These are phyloP conservation scores for Pristiophorus japonicus DNA, from an alignment of 2,113 vertebrate genomes.

Conservation along the genomic window DNA sequence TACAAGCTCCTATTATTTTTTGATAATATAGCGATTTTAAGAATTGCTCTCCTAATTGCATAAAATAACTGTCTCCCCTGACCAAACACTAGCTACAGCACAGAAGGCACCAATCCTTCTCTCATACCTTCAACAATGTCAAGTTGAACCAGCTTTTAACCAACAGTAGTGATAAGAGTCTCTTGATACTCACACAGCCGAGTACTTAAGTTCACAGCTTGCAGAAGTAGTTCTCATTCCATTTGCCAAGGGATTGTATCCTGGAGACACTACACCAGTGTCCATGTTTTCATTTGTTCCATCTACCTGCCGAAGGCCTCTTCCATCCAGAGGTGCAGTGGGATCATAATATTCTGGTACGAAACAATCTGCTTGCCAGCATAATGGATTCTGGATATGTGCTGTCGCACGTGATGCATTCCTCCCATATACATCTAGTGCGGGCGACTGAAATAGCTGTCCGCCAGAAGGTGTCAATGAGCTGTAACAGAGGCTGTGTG, in stretches of 20 bases:
- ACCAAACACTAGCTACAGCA: too few relatives aligned
- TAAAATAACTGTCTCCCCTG: too few relatives aligned
- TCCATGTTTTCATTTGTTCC: constrained; percentile 32
- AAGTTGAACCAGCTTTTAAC: background rate
- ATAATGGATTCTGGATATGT: background rate
- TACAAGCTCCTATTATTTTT: too few relatives aligned
- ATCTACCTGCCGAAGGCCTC: background rate
- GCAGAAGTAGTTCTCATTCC: background rate
- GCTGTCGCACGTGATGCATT: background rate
- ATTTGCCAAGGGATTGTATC: background rate
- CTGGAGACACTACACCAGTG: background rate
- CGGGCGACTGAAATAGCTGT: background rate
- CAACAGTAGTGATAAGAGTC: background rate
- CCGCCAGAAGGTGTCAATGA: constrained; percentile 7
- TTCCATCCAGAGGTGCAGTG: constrained; percentile 2
- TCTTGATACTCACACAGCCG: constrained; percentile 6
- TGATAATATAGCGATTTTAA: too few relatives aligned
- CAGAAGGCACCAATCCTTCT: too few relatives aligned
- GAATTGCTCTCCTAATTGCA: too few relatives aligned
- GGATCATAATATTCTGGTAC: constrained; percentile 5
- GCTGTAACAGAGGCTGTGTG: constrained; percentile 28
- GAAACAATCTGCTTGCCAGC: constrained; percentile 4
- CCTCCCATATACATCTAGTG: constrained; percentile 16
- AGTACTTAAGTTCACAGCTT: background rate
- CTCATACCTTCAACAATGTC: too few relatives aligned